A percentile compares a stretch with the other conserved stretches of the same genome.
Conservation (phyloP, 2,113 vertebrate species). For the Macquaria ambigua region DNA sequence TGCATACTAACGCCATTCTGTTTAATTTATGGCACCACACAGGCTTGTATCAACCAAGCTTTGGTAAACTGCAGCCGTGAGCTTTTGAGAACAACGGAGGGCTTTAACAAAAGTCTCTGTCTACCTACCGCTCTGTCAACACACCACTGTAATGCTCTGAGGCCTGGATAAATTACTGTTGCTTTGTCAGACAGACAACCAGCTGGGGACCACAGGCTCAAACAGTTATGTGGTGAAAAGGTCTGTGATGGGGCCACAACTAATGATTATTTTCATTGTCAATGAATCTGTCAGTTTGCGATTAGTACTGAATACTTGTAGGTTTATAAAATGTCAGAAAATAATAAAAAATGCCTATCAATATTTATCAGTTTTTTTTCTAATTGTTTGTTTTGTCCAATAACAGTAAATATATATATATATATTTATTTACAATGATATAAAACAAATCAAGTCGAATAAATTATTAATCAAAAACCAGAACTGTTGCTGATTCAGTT, state of each 20-base stretch:
- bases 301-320: background rate
- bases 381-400: background rate
- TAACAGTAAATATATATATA: background rate
- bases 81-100: constrained; percentile 5
- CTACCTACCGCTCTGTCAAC: constrained; percentile 19
- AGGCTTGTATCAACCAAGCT: background rate
- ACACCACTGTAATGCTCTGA: background rate
- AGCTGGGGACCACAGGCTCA: background rate
- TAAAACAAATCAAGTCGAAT: background rate
- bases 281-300: background rate
- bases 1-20: constrained; percentile 11
- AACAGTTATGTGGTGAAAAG: background rate
- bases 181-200: background rate
- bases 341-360: background rate
- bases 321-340: background rate
- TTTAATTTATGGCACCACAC: constrained; percentile 31
- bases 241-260: background rate
- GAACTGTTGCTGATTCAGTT: background rate
- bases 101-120: constrained; percentile 5
- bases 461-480: background rate
- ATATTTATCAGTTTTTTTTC: background rate
- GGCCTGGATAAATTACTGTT: background rate
- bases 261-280: background rate
- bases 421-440: background rate
- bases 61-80: constrained; percentile 3